Evolutionary conservation across 2,113 vertebrate species (phyloP), one percentile per base, ranked within the genome.

Genomic region (Martes martes): DNA sequence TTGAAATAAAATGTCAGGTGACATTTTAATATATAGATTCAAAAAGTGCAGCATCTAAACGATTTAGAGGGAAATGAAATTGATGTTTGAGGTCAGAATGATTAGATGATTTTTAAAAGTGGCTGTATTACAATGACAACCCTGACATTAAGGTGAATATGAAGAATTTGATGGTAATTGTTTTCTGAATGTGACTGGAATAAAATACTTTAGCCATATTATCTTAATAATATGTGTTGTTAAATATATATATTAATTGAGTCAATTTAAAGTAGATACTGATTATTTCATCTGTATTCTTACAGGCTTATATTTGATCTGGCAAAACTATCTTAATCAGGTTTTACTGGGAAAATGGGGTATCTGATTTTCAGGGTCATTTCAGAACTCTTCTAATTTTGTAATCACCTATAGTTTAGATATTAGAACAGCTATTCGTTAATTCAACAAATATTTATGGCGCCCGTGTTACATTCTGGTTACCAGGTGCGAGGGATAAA

Each of bases 111-210:
- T 95, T 4, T 2, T 86, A 21, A 69, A 73, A 69, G 19, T 90
- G 31, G 23, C 28, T 47, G 6, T 74, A 59, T 92, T 94, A 89
- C 10, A 59, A 57, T 73, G 71, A 50, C 13, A 16, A 82, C 52
- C 33, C 7, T 71, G 50, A 61, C 73, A 33, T 86, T 65, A 93
- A 78, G 74, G 57, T 93, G 45, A 95, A 82, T 83, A 33, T 63
- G 33, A 97, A 81, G 24, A 69, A 23, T 93, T 89, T 89, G 67
- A 76, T 63, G 89, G 76, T 89, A 87, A 87, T 86, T 86, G 36
- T 78, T 93, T 88, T 33, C 81, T 93, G 57, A 94, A 47, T 91
- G 5, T 90, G 14, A 87, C 6, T 82, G n/a, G 33, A 84, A 71
- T 82, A 57, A 93, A 93, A 55, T 90, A 47, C 83, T 80, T 84